Percentiles rank a stretch among this genome's conserved stretches.
Evolutionary conservation across 1,140 invertebrate species (phyloP).

Genomic region (Geopemphigus sp.): DNA sequence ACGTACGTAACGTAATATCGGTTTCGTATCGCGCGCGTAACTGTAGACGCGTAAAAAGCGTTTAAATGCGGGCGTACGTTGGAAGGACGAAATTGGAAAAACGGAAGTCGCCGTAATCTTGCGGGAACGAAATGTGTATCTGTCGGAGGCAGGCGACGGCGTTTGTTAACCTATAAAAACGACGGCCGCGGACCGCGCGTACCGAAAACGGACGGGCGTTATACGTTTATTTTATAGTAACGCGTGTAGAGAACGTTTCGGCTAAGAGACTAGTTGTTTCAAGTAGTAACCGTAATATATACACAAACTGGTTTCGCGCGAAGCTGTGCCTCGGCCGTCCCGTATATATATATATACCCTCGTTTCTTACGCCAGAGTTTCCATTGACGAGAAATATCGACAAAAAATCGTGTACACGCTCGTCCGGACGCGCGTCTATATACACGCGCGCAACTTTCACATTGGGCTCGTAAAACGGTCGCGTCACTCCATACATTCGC

Average conservation of each 20-base stretch:
- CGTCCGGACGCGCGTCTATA: too few species aligned
- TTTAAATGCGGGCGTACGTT: too few species aligned
- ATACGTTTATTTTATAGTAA: not conserved
- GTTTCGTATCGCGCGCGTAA: too few species aligned
- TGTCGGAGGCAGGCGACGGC: too few species aligned
- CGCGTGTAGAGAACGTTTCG: conserved; percentile 1
- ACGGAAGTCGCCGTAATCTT: too few species aligned
- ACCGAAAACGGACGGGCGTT: not conserved
- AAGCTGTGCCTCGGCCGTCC: not conserved
- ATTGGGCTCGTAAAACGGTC: not conserved
- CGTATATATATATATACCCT: not conserved
- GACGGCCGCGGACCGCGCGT: too few species aligned
- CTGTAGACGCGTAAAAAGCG: too few species aligned
- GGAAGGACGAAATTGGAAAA: too few species aligned
- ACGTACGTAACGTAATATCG: too few species aligned
- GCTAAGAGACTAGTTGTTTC: not conserved
- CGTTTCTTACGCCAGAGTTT: conserved; percentile 1
- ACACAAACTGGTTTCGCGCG: conserved; percentile 25
- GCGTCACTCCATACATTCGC: not conserved
- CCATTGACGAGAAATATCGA: conserved; percentile 34
- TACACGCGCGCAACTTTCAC: conserved; percentile 7
- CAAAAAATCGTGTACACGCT: not conserved
- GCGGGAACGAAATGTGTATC: too few species aligned
- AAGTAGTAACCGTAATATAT: too few species aligned
- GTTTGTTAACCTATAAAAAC: too few species aligned